Percentiles rank a stretch among this genome's conserved stretches.
Conservation (phyloP, 2,888 invertebrate species). For the Luperina testacea region DNA sequence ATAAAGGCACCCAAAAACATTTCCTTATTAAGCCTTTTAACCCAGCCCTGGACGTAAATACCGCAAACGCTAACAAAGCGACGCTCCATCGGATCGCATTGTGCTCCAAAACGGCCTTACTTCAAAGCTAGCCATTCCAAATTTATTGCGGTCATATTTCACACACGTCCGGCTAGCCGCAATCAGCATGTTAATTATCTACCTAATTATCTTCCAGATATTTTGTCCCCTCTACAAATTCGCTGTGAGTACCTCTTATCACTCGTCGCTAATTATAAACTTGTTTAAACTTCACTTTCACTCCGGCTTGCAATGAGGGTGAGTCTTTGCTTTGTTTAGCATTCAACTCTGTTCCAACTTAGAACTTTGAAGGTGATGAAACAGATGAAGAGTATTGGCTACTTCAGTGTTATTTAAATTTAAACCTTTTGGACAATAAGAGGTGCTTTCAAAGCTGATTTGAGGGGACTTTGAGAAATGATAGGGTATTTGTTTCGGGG, state of each 20-base stretch:
- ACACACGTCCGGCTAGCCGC: conserved; percentile 46
- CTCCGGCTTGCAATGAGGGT: conserved; percentile 63
- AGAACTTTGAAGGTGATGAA: conserved; percentile 59
- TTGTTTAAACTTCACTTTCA: conserved; percentile 71
- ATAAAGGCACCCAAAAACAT: conserved; percentile 25
- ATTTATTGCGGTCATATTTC: conserved; percentile 53
- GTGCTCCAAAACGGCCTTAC: conserved; percentile 26
- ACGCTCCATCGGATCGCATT: conserved; percentile 36
- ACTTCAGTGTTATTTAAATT: conserved; percentile 59
- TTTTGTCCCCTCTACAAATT: conserved; percentile 62
- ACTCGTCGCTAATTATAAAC: conserved; percentile 73
- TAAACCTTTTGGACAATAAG: conserved; percentile 54
- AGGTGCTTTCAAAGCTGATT: conserved; percentile 52
- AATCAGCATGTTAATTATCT: conserved; percentile 59
- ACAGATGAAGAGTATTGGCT: conserved; percentile 50
- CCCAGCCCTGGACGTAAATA: conserved; percentile 21
- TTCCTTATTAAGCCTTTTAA: conserved; percentile 42
- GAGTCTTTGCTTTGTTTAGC: conserved; percentile 67
- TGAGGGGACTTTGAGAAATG: conserved; percentile 38
- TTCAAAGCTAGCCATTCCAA: conserved; percentile 34
- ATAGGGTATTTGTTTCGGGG: conserved; percentile 51
- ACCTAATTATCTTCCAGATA: conserved; percentile 63
- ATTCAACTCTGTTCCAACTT: conserved; percentile 66
- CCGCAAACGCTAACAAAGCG: conserved; percentile 36
- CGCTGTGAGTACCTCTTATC: conserved; percentile 66